These are phyloP conservation scores for Himalopsyche kuldschensis DNA, from an alignment of 2,888 invertebrate species.

Conservation along the genomic window DNA sequence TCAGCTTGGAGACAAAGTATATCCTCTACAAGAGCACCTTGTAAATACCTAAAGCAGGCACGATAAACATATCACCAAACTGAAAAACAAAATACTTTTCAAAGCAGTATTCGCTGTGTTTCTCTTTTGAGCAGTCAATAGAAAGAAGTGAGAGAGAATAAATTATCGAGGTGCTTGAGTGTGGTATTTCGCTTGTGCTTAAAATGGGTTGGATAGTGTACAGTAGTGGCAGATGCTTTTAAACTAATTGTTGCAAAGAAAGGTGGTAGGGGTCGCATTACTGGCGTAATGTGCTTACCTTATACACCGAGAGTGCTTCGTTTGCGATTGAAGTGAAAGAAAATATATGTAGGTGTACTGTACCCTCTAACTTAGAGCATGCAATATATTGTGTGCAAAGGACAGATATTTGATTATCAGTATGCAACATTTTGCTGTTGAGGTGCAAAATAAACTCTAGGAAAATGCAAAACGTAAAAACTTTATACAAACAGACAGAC, in stretches of 20 bases:
- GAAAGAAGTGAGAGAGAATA: not conserved
- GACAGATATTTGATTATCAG: too few relatives aligned
- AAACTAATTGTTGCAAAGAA: conserved; percentile 35
- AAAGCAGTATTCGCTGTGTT: not conserved
- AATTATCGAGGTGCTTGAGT: not conserved
- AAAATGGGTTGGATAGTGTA: not conserved
- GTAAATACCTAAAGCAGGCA: not conserved
- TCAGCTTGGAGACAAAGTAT: not conserved
- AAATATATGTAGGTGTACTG: not conserved
- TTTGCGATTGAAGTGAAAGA: not conserved
- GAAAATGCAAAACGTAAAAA: too few relatives aligned
- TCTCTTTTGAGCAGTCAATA: not conserved
- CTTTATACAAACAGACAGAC: too few relatives aligned
- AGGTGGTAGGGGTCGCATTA: conserved; percentile 22
- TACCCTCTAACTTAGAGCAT: not conserved
- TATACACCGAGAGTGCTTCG: conserved; percentile 15
- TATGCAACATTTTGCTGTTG: too few relatives aligned
- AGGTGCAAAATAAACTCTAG: too few relatives aligned
- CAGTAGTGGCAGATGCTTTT: conserved; percentile 28
- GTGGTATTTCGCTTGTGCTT: not conserved
- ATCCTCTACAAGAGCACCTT: not conserved
- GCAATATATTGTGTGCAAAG: not conserved
- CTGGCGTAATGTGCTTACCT: conserved; percentile 24
- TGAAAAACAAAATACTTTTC: not conserved
- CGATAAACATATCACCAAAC: not conserved